A percentile compares a stretch with the other conserved stretches of the same genome.
These are phyloP conservation scores for Sphaerophoria rueppellii DNA, from an alignment of 2,888 invertebrate genomes.

Conservation along the genomic window DNA sequence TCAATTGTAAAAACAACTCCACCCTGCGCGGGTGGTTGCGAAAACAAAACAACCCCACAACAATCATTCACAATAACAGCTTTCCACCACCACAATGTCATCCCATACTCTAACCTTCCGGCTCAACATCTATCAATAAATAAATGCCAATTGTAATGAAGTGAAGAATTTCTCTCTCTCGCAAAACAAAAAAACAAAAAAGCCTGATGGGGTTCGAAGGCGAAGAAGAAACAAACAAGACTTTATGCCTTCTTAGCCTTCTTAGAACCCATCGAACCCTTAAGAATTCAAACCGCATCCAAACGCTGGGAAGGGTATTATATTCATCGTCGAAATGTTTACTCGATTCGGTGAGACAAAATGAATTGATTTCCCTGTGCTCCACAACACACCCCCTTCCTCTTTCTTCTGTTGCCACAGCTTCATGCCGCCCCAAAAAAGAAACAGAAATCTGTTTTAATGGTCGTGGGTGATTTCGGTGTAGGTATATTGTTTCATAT, in stretches of 20 bases:
- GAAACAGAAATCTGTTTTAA: constrained; percentile 2
- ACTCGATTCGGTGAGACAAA: constrained; percentile 53
- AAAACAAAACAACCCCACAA: background rate
- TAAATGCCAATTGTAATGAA: constrained; percentile 61
- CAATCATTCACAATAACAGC: constrained; percentile 2
- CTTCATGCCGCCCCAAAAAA: background rate
- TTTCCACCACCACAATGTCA: background rate
- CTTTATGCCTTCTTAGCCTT: constrained; percentile 21
- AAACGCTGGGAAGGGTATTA: background rate
- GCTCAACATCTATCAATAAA: constrained; percentile 19
- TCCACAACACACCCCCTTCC: no score
- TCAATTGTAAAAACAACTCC: background rate
- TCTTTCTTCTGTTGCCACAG: background rate
- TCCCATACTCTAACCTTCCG: background rate
- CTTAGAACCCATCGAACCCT: background rate
- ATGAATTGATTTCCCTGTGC: constrained; percentile 46
- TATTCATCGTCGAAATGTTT: constrained; percentile 16
- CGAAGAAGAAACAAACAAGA: constrained; percentile 22
- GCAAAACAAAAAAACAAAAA: background rate
- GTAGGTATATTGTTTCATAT: background rate
- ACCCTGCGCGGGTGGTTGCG: background rate
- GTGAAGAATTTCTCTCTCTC: constrained; percentile 39
- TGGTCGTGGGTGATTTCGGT: background rate
- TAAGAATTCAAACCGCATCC: background rate
- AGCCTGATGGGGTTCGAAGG: background rate